Evolutionary conservation across 2,113 vertebrate species (phyloP).

Genomic region (Trogon melanurus): DNA sequence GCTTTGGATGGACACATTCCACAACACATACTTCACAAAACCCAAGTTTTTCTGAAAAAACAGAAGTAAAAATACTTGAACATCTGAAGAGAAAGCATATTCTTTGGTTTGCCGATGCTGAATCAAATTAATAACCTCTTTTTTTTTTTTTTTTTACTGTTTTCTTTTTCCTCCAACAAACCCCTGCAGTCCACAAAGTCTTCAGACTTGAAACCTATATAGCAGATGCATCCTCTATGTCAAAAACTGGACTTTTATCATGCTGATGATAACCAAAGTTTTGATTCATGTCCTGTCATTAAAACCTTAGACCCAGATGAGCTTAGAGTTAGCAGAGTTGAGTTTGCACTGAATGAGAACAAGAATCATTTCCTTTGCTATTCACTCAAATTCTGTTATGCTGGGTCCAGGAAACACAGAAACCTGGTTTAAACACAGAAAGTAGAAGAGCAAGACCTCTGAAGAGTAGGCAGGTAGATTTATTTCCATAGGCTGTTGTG

Average conservation of each 20-base stretch:
- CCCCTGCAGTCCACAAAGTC: fast-evolving
- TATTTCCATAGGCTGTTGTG: not conserved
- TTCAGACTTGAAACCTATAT: not conserved
- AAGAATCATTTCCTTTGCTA: not conserved
- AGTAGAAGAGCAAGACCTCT: not conserved
- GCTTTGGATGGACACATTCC: not conserved
- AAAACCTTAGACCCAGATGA: not conserved
- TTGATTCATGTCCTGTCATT: not conserved
- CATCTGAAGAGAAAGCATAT: too few species aligned
- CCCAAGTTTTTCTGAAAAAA: not conserved
- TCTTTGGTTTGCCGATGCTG: too few species aligned
- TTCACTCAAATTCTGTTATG: not conserved
- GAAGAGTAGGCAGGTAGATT: not conserved
- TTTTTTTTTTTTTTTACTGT: too few species aligned
- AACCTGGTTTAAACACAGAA: not conserved
- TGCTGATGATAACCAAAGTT: not conserved
- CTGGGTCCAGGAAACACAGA: not conserved
- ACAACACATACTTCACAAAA: not conserved
- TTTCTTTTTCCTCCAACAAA: fast-evolving
- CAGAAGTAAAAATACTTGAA: fast-evolving
- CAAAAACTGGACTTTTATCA: not conserved
- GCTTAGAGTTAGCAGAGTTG: not conserved
- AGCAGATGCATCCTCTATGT: not conserved
- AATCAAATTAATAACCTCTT: too few species aligned
- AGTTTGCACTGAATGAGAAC: not conserved